These are phyloP conservation scores for Galagoides demidoff DNA, from an alignment of 2,797 vertebrate genomes.

Conservation along the genomic window DNA sequence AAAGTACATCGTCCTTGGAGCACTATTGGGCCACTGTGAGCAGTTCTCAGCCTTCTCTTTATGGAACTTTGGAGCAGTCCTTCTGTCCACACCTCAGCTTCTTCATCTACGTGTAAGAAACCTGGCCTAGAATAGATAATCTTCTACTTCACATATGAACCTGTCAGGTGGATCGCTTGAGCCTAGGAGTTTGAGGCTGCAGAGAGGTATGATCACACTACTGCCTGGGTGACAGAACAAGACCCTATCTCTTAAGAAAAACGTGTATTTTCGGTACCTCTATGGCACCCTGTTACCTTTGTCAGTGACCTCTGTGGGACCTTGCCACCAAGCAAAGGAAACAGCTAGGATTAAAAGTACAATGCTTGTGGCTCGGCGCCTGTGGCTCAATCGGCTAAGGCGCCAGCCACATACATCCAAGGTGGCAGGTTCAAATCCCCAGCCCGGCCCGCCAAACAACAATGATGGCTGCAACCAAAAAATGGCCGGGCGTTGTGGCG, in stretches of 20 bases:
- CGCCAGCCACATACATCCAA: too few species aligned
- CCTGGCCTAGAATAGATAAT: neutral
- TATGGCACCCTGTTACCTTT: too few species aligned
- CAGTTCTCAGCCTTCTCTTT: neutral
- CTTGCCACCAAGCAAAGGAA: too few species aligned
- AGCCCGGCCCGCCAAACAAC: too few species aligned
- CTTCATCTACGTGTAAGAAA: neutral
- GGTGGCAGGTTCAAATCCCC: too few species aligned
- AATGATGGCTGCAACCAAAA: too few species aligned
- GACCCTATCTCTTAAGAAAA: neutral
- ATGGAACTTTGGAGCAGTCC: neutral
- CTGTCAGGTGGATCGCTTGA: neutral
- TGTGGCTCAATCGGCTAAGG: too few species aligned
- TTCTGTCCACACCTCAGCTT: neutral
- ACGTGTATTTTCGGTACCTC: too few species aligned
- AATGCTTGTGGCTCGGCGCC: too few species aligned
- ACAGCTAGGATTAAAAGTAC: too few species aligned
- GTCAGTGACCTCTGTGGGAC: too few species aligned
- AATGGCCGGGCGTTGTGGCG: too few species aligned
- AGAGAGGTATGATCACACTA: neutral
- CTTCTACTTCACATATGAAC: conserved; percentile 5
- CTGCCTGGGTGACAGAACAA: neutral
- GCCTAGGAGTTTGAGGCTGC: neutral
- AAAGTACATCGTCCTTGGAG: neutral
- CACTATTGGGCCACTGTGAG: accelerated